Conservation (phyloP, 2,113 vertebrate species). For the Chinchilla lanigera region DNA sequence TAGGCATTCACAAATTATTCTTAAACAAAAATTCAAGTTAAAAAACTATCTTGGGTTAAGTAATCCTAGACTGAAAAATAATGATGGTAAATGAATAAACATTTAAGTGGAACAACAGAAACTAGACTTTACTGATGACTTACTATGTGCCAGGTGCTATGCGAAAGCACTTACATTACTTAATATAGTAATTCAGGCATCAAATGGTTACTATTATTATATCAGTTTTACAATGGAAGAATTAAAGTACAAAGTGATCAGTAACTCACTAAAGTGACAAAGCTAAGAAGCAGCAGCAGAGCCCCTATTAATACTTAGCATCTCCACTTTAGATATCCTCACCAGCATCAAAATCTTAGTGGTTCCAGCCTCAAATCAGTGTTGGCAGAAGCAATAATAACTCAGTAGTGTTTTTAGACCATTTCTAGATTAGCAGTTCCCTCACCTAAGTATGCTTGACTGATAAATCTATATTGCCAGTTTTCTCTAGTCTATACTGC, state of each 20-base stretch:
- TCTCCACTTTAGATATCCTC: slow-evolving; percentile 12
- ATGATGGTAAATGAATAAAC: slow-evolving; percentile 33
- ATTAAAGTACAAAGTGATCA: slow-evolving; percentile 27
- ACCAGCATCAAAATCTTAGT: background rate
- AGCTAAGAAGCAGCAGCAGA: slow-evolving; percentile 28
- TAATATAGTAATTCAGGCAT: background rate
- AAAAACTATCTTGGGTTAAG: slow-evolving; percentile 51
- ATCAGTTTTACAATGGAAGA: background rate
- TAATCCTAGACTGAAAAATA: slow-evolving; percentile 33
- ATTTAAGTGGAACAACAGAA: slow-evolving; percentile 13
- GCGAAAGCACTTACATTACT: background rate
- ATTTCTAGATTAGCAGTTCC: slow-evolving; percentile 37
- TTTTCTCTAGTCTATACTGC: background rate
- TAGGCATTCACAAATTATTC: background rate
- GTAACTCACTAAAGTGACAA: slow-evolving; percentile 24
- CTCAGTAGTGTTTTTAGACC: background rate
- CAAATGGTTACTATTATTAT: background rate
- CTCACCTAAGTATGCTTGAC: background rate
- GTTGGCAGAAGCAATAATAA: slow-evolving; percentile 46
- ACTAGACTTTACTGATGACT: slow-evolving; percentile 36
- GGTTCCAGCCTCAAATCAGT: slow-evolving; percentile 47
- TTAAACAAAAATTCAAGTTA: slow-evolving; percentile 48
- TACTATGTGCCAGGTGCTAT: slow-evolving; percentile 34
- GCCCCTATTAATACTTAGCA: background rate
- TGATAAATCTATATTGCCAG: background rate